phyloP scores from a whole-genome alignment of 1,140 invertebrate species.

The Nephila pilipes region DNA sequence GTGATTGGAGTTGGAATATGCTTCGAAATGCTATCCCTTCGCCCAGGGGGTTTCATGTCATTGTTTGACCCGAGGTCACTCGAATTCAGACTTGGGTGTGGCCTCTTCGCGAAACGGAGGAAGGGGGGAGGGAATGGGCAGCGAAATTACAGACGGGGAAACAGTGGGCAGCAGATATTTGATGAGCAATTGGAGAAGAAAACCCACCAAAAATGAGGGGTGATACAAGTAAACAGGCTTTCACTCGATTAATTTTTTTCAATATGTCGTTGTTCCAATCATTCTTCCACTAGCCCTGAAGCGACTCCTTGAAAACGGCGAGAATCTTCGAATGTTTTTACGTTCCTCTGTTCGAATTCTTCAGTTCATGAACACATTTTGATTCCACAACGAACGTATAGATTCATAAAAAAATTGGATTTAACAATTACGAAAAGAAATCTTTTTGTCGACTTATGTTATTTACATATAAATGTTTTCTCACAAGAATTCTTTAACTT shows the following conservation, averaged over 20 bases:
- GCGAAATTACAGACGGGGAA: constrained; percentile 65
- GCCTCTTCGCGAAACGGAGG: constrained; percentile 44
- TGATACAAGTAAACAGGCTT: constrained; percentile 67
- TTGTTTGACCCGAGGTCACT: constrained; percentile 71
- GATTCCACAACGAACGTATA: neutral
- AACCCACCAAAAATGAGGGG: constrained; percentile 61
- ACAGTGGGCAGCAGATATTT: constrained; percentile 71
- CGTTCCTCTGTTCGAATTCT: neutral
- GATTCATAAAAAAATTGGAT: neutral
- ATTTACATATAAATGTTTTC: too few species aligned
- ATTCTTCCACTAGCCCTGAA: neutral
- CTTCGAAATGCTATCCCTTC: constrained; percentile 69
- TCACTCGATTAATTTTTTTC: constrained; percentile 68
- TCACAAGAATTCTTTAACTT: too few species aligned
- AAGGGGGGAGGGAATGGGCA: neutral
- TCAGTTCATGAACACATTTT: neutral
- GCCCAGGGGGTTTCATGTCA: constrained; percentile 74
- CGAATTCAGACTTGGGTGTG: constrained; percentile 75
- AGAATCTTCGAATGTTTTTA: constrained; percentile 22
- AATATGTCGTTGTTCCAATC: constrained; percentile 49
- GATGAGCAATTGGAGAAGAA: constrained; percentile 74
- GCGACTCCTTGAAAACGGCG: neutral
- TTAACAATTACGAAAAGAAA: neutral
- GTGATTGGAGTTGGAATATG: constrained; percentile 63
- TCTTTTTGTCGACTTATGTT: too few species aligned